These are phyloP conservation scores for Melanotaenia duboulayi DNA, from an alignment of 2,113 vertebrate species.

Conservation along the genomic window DNA sequence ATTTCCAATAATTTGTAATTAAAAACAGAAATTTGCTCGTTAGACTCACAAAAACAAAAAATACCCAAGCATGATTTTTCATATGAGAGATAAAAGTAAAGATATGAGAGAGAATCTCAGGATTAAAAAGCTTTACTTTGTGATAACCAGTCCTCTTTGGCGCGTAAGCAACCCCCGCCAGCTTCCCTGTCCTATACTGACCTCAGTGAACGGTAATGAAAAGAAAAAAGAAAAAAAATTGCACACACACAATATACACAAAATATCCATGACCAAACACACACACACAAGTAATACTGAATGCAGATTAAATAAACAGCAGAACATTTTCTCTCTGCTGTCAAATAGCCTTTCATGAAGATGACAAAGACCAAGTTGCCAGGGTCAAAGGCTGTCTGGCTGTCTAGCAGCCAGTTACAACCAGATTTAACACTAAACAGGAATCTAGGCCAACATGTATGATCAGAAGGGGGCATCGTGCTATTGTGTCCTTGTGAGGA, in stretches of 20 bases:
- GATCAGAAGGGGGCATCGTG: conserved; percentile 33
- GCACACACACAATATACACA: conserved; percentile 12
- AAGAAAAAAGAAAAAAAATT: not conserved
- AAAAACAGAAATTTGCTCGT: not conserved
- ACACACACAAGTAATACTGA: conserved; percentile 15
- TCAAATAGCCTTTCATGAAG: not conserved
- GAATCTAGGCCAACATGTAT: conserved; percentile 15
- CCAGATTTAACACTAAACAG: conserved; percentile 19
- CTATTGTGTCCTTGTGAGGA: conserved; percentile 6
- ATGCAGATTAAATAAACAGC: conserved; percentile 27
- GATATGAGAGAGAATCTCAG: conserved; percentile 1
- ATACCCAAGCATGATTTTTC: not conserved
- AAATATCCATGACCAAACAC: conserved; percentile 10
- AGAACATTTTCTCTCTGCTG: not conserved
- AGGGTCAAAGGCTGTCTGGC: not conserved
- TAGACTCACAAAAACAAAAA: not conserved
- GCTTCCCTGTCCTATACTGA: not conserved
- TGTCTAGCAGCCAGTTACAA: conserved; percentile 7
- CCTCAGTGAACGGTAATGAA: conserved; percentile 5
- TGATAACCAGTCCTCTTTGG: conserved; percentile 22
- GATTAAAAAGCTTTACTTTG: conserved; percentile 43
- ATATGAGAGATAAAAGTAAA: not conserved
- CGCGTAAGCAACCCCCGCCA: not conserved
- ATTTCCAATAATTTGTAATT: too few relatives aligned
- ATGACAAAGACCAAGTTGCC: not conserved